phyloP scores from a whole-genome alignment of 2,797 vertebrate species.

The Melanotaenia parkinsoni region DNA sequence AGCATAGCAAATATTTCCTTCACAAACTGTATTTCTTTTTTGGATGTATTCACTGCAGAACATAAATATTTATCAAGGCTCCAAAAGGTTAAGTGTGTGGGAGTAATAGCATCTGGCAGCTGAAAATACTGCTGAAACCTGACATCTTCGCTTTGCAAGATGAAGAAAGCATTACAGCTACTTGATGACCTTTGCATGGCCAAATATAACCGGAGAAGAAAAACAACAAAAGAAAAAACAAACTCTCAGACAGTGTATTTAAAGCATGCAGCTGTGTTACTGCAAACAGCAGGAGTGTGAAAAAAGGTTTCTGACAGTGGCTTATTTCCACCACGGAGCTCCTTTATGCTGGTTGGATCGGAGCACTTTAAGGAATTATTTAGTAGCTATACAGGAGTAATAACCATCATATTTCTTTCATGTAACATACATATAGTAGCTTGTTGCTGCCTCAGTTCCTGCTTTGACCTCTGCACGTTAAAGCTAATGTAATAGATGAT shows the following conservation, averaged over 20 bases:
- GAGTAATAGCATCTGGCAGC: conserved; percentile 62
- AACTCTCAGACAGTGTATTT: conserved; percentile 2
- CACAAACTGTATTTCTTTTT: conserved; percentile 45
- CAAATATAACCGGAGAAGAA: neutral
- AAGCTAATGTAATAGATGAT: neutral
- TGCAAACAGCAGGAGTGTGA: neutral
- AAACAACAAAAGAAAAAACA: neutral
- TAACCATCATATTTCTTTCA: neutral
- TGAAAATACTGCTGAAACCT: conserved; percentile 48
- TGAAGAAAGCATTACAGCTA: conserved; percentile 5
- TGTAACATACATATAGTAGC: neutral
- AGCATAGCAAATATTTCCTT: conserved; percentile 48
- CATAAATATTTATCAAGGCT: conserved; percentile 67
- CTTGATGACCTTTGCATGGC: conserved; percentile 6
- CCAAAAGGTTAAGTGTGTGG: conserved; percentile 68
- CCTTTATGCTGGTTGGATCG: neutral
- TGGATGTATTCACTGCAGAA: conserved; percentile 25
- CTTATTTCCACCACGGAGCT: neutral
- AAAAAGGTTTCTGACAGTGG: neutral
- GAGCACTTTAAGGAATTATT: neutral
- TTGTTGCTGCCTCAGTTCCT: neutral
- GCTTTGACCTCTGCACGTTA: neutral
- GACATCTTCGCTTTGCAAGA: conserved; percentile 39
- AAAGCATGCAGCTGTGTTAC: neutral
- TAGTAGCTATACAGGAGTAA: conserved; percentile 2